Base-by-base conservation (phyloP, 2,113 vertebrate genomes). In the Solea solea region DNA sequence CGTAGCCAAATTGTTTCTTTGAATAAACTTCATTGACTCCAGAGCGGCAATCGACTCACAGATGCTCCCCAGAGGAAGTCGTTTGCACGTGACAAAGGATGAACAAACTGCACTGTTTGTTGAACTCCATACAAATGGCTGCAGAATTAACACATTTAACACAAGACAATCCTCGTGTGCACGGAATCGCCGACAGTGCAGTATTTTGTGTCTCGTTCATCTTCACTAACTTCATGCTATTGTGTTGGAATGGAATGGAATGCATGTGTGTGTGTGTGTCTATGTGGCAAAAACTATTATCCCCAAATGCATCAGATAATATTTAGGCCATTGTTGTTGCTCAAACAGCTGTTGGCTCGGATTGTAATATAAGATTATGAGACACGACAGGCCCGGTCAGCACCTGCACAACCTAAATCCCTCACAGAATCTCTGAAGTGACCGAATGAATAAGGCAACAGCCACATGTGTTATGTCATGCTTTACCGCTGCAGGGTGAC, bases 361-460 rank as follows among this genome's bases (percentile, higher is more conserved):
- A 86, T 81, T 81, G 81, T 82, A 89, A 89, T 74, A 70, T 85
- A 85, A 87, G 88, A 90, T 90, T 91, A 91, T 84, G 49, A 86
- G 56, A 49, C 61, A 2, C 69, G 15, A 14, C 46, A 60, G 68
- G 77, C 71, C 66, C 72, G 66, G 80, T 89, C 87, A 90, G 81
- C 27, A 2, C 39, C 28, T 2, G 21, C 48, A n/a, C 9, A 39
- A 84, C 81, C 83, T 57, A 77, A 78, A 89, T 82, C 78, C 72
- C 70, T 51, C 72, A 60, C 7, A 53, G 69, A 75, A 60, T 66
- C 66, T 67, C 60, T 65, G 16, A 72, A 55, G 49, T 25, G 57
- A 62, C 41, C 59, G 68, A 62, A 70, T 64, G 66, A 74, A 75
- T n/a, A 42, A 40, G 56, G 28, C 67, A 3, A 27, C n/a, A 63